Base-by-base conservation (phyloP, 2,797 vertebrate genomes). In the Enteromius unitaeniatus region DNA sequence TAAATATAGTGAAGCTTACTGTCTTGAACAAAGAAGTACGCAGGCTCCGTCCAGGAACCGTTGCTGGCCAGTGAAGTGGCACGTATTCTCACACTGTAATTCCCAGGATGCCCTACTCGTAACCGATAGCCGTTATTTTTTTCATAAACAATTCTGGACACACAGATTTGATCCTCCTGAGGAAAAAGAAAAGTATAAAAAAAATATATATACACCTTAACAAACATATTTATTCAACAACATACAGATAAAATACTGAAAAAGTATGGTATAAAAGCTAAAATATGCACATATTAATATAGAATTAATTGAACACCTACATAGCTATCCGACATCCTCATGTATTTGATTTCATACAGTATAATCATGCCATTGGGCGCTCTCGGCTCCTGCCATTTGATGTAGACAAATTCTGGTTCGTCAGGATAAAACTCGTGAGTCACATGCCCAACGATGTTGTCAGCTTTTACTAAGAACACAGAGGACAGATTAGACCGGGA, bases 41-140 rank as follows among this genome's bases (percentile, higher is more conserved):
- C 91, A 3, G 95, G 93, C 1, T 98, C 96, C 0, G 98, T 99
- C 93, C 97, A 99, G 0, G 98, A 99, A 67, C 98, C 98, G 0
- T 99, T 99, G 37, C 97, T 97, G 0, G 98, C 96, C 93, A 99
- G 87, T 0, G 98, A 99, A 0, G 97, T 99, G 45, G 98, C 98
- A 0, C 98, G 95, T n/a, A 99, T 89, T 2, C 93, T 93, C 77
- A 99, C 95, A 0, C 97, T 98, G 95, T 99, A 99, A 91, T 99
- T 99, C 14, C 98, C 98, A 0, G 97, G 96, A 1, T 95, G 95
- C 21, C 97, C 91, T 0, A 96, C 95, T 0, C 94, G 92, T 2
- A 99, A 94, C 85, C 93, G 95, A n/a, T 95, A 97, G 84, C 97
- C 97, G 1, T 90, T 90, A 0, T 91, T 92, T 23, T 88, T 91